Conservation (phyloP, 2,888 invertebrate species). For the Miltochrista miniata region DNA sequence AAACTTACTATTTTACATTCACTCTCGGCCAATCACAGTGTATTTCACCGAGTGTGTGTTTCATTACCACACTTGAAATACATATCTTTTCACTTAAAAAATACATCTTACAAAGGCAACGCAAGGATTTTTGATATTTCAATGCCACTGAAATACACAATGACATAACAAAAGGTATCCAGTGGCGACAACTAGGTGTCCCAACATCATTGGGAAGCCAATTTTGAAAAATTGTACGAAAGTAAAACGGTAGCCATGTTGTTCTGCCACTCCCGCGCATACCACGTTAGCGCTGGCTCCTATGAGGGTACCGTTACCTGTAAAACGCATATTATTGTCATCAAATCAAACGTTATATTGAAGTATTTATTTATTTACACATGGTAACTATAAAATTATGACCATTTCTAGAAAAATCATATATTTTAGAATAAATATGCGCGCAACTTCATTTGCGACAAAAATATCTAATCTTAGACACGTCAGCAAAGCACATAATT, state of each 20-base stretch:
- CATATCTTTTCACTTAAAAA: neutral
- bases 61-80: too few relatives aligned
- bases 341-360: neutral
- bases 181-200: conserved; percentile 87
- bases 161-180: conserved; percentile 89
- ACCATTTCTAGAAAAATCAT: too few relatives aligned
- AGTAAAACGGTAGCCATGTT: conserved; percentile 94
- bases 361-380: too few relatives aligned
- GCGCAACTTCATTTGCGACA: too few relatives aligned
- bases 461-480: too few relatives aligned
- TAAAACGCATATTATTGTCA: neutral
- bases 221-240: conserved; percentile 94
- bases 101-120: neutral
- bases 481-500: too few relatives aligned
- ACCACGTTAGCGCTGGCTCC: conserved; percentile 97
- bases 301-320: conserved; percentile 94
- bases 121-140: neutral
- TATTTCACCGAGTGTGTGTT: too few relatives aligned
- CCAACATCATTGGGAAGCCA: conserved; percentile 93
- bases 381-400: too few relatives aligned
- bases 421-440: too few relatives aligned
- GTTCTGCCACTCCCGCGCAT: conserved; percentile 96
- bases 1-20: too few relatives aligned
- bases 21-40: too few relatives aligned
- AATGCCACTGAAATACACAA: conserved; percentile 54